Evolutionary conservation across 2,797 vertebrate species (phyloP), one percentile per base, ranked within the genome.

Genomic region (Sparus aurata): DNA sequence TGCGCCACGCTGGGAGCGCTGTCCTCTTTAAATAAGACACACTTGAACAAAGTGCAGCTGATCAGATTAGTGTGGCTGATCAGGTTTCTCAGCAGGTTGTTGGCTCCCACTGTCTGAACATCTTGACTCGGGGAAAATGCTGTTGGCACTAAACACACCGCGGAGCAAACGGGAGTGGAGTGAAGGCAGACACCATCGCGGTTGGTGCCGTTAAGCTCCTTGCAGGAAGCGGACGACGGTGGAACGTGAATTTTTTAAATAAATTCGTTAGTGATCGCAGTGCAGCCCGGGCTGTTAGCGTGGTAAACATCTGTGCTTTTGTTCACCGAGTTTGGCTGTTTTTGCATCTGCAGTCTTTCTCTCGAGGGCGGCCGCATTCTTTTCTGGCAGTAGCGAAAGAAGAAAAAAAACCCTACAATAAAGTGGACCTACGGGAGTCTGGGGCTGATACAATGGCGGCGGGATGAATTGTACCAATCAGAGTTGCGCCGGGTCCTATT

Each of bases 51-150:
- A 91, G 86, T 91, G 91, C 86, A 45, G 82, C 80, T 87, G 92
- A 94, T 94, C 89, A 92, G 91, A 94, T 94, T 93, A 94, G 88
- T 22, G 79, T 72, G 90, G 85, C 80, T 84, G 92, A 92, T 95
- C 92, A 41, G 87, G 86, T 93, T 92, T 92, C 93, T 47, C 86
- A 84, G 91, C 90, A 85, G 89, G 91, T 89, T 25, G 72, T 75
- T 83, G 87, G 83, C 91, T 90, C 89, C 86, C 75, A 72, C 87
- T 75, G 87, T 85, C 89, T 88, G 85, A 91, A 75, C 89, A 87
- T 90, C 86, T 91, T 84, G 79, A 85, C 61, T 34, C 34, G 69
- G 27, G 69, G 27, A 59, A 85, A 72, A 83, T n/a, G 18, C 69
- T 70, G 80, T 70, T 83, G 12, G 70, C 41, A n/a, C 77, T 75